A percentile compares a stretch with the other conserved stretches of the same genome.
phyloP scores from a whole-genome alignment of 2,797 vertebrate genomes.

The Oceanodroma leucorhoa region DNA sequence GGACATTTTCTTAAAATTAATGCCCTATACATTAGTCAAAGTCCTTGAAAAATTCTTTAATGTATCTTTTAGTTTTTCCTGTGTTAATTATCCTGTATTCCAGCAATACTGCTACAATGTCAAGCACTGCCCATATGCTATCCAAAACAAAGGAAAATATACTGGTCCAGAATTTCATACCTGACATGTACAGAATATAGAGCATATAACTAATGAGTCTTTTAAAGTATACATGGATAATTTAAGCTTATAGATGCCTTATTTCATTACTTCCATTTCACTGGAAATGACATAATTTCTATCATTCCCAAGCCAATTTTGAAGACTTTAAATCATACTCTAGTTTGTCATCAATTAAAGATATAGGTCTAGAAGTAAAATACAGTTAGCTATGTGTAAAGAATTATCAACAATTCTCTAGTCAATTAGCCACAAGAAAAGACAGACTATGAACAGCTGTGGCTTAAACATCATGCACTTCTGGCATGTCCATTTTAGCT shows the following conservation, averaged over 20 bases:
- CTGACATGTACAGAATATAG: background rate
- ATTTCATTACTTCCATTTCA: background rate
- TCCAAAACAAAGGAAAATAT: background rate
- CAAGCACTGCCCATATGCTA: background rate
- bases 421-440: background rate
- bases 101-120: background rate
- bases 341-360: background rate
- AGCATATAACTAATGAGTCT: background rate
- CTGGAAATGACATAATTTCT: background rate
- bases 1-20: background rate
- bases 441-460: background rate
- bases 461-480: background rate
- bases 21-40: background rate
- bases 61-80: background rate
- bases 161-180: background rate
- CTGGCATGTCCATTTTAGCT: background rate
- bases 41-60: background rate
- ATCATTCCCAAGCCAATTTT: background rate
- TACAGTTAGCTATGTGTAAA: background rate
- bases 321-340: background rate
- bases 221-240: slow-evolving; percentile 9
- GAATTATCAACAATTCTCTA: background rate
- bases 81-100: background rate
- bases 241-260: background rate
- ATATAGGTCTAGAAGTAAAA: background rate